These are phyloP conservation scores for Nezara viridula DNA, from an alignment of 2,888 invertebrate genomes.

Conservation along the genomic window DNA sequence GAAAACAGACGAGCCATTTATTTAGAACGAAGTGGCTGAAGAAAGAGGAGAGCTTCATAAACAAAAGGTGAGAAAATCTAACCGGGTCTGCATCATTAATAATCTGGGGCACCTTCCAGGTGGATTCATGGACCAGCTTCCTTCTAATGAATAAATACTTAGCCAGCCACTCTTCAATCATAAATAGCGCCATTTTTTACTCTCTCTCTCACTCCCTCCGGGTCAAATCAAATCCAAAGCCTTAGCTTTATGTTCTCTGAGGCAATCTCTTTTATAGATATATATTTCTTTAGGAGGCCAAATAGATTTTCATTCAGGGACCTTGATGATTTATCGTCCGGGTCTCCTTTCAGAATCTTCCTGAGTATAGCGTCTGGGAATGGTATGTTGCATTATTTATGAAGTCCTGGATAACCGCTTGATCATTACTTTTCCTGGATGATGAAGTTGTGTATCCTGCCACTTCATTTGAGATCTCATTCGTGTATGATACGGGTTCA, in stretches of 20 bases:
- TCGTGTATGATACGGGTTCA: neutral
- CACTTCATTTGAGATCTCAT: neutral
- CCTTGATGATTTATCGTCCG: conserved; percentile 2
- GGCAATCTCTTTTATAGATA: conserved; percentile 29
- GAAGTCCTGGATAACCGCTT: neutral
- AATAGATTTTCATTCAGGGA: conserved; percentile 24
- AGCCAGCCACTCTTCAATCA: conserved; percentile 34
- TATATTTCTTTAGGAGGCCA: conserved; percentile 9
- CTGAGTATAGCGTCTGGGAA: neutral
- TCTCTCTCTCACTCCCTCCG: neutral
- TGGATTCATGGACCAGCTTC: neutral
- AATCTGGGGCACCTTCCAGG: neutral
- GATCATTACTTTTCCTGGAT: neutral
- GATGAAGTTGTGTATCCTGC: neutral
- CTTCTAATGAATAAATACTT: conserved; percentile 34
- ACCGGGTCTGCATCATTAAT: conserved; percentile 44
- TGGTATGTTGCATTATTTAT: conserved; percentile 19
- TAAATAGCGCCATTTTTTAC: conserved; percentile 24
- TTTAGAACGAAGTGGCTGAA: conserved; percentile 21
- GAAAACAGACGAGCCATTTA: conserved; percentile 35
- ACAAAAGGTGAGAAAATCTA: conserved; percentile 48
- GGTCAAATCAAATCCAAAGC: neutral
- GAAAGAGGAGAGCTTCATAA: conserved; percentile 37
- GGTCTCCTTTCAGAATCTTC: neutral
- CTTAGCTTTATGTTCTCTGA: neutral